Base-by-base conservation (phyloP, 2,888 invertebrate species). In the Melitaea athalia region DNA sequence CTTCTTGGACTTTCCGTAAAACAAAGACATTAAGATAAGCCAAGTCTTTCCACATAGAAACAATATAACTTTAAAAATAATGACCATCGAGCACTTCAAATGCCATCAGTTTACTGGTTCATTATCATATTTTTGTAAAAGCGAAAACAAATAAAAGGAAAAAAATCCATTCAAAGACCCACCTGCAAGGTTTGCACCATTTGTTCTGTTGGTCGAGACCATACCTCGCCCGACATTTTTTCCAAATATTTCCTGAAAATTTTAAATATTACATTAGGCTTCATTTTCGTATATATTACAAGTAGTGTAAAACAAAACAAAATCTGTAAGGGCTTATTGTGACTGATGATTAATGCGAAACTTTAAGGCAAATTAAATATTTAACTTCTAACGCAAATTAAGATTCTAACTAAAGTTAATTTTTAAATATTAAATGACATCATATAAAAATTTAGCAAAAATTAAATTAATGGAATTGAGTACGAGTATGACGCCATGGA, bases 141-240 rank as follows among this genome's bases (percentile, higher is more conserved):
- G 87, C 85, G 78, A 84, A 88, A 85, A 82, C 53, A 80, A 88
- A 85, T 49, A 66, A 72, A 72, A 68, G 49, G 64, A 79, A 83
- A 78, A 7, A 38, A 81, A 78, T 70, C 63, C 71, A 52, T 38
- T 38, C 67, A 55, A 24, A 61, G 33, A 81, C 95, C 93, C 95
- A 99, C 99, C 99, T 98, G 98, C 99, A 99, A 75, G 99, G 99
- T 89, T 99, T 99, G 92, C 99, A 99, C 99, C 99, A 99, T 90
- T 99, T 98, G 91, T 96, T 98, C 92, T 99, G 99, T 87, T 99
- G 98, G 85, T 99, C 99, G 92, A 99, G 95, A 83, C 99, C 99
- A 86, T 98, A 99, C 85, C 99, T 95, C 82, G 99, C 99, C 79
- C 99, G 95, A 92, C 99, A 99, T 91, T 99, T 99, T 94, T 99